phyloP scores from a whole-genome alignment of 2,113 vertebrate genomes.

The Stictonetta naevosa region DNA sequence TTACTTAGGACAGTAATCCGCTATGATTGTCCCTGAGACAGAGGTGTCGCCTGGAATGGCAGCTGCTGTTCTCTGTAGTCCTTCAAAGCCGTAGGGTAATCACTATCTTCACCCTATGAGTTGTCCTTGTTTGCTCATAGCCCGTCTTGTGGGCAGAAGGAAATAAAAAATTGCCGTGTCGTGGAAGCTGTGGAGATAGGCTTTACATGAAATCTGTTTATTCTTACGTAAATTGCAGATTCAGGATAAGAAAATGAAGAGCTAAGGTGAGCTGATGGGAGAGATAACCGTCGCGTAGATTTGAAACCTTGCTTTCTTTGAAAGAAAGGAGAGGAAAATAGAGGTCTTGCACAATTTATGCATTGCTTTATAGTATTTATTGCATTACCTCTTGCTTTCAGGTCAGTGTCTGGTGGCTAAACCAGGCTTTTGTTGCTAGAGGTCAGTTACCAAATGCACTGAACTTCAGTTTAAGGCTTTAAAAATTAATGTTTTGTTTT shows the following conservation, averaged over 20 bases:
- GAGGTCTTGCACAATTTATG: neutral
- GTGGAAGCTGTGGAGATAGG: neutral
- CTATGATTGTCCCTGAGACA: accelerated
- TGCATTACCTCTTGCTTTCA: neutral
- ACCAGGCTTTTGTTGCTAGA: neutral
- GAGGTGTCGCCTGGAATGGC: neutral
- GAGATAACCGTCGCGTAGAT: neutral
- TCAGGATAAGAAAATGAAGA: neutral
- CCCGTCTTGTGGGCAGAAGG: neutral
- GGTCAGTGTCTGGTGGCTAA: neutral
- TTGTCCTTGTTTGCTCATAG: neutral
- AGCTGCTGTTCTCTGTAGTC: neutral
- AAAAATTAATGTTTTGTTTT: neutral
- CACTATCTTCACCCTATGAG: neutral
- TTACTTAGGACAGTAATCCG: neutral
- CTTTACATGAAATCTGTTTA: neutral
- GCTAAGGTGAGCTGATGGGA: neutral
- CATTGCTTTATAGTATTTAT: neutral
- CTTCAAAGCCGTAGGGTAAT: neutral
- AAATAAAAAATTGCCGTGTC: neutral
- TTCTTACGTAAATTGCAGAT: neutral
- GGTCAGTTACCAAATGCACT: neutral
- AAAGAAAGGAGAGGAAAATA: neutral
- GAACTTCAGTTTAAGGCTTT: neutral
- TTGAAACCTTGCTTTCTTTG: neutral